A percentile compares a stretch with the other conserved stretches of the same genome.
phyloP scores from a whole-genome alignment of 1,140 invertebrate species.

The Cotesia glomerata region DNA sequence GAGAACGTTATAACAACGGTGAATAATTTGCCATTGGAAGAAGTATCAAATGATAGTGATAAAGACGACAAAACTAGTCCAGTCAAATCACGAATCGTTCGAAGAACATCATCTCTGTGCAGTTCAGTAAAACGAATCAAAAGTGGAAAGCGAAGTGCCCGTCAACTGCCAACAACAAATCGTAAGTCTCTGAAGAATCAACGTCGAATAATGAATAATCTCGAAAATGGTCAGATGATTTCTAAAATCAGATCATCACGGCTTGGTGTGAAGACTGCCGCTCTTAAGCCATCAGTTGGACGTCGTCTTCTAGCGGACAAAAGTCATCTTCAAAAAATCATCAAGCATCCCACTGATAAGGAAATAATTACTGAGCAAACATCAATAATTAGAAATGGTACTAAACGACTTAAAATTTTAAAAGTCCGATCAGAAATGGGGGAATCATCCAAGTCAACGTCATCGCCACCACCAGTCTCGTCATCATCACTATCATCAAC shows the following conservation, averaged over 20 bases:
- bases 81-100: conserved; percentile 4
- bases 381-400: conserved; percentile 46
- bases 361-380: conserved; percentile 41
- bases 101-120: conserved; percentile 20
- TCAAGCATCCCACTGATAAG: conserved; percentile 4
- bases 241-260: conserved; percentile 37
- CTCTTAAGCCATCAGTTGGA: conserved; percentile 32
- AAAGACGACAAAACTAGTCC: conserved; percentile 34
- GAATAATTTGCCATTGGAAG: conserved; percentile 40
- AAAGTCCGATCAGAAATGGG: conserved; percentile 40
- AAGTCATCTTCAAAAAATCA: conserved; percentile 22
- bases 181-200: conserved; percentile 47
- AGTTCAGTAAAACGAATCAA: conserved; percentile 29
- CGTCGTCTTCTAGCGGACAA: not conserved
- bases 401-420: conserved; percentile 49
- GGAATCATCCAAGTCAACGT: conserved; percentile 37
- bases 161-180: conserved; percentile 20
- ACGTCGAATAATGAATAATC: conserved; percentile 27
- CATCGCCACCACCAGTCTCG: too few species aligned
- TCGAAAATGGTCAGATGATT: conserved; percentile 38
- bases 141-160: conserved; percentile 13
- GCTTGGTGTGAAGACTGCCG: conserved; percentile 31
- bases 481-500: not conserved
- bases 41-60: conserved; percentile 44
- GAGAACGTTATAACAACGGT: conserved; percentile 35